Evolutionary conservation across 2,113 vertebrate species (phyloP).

Genomic region (Dolichallabes microphthalmus): DNA sequence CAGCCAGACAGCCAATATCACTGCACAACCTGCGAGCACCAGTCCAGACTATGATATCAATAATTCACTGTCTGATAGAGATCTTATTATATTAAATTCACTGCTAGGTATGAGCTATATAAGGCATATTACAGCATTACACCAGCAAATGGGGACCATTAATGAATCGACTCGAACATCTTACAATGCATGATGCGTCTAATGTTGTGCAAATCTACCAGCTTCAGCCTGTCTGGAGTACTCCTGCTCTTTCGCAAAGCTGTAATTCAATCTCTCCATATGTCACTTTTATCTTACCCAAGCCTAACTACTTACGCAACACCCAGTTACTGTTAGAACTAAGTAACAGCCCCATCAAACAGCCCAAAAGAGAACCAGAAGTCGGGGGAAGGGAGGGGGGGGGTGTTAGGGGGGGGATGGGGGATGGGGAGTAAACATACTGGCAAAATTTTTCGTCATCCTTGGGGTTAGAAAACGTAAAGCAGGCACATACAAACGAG

Average conservation of each 20-base stretch:
- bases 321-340: not conserved
- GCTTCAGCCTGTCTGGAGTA: not conserved
- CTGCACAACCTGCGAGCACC: slow-evolving; percentile 38
- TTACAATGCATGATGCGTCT: not conserved
- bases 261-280: slow-evolving; percentile 11
- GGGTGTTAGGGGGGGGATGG: no score
- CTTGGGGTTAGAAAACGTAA: not conserved
- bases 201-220: not conserved
- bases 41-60: slow-evolving; percentile 44
- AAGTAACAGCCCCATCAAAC: no score
- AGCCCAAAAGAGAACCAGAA: not conserved
- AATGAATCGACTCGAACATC: not conserved
- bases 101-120: slow-evolving; percentile 4
- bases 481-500: not conserved
- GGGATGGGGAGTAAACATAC: not conserved
- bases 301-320: not conserved
- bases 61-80: slow-evolving; percentile 40
- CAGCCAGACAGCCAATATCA: slow-evolving; percentile 43
- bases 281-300: not conserved
- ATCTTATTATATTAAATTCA: slow-evolving; percentile 30
- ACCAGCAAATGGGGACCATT: not conserved
- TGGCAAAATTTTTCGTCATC: not conserved
- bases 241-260: not conserved
- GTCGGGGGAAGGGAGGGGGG: not conserved
- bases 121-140: slow-evolving; percentile 5